Percentiles rank a stretch among this genome's conserved stretches.
Conservation (phyloP, 2,888 invertebrate genomes). For the Megalurothrips usitatus region DNA sequence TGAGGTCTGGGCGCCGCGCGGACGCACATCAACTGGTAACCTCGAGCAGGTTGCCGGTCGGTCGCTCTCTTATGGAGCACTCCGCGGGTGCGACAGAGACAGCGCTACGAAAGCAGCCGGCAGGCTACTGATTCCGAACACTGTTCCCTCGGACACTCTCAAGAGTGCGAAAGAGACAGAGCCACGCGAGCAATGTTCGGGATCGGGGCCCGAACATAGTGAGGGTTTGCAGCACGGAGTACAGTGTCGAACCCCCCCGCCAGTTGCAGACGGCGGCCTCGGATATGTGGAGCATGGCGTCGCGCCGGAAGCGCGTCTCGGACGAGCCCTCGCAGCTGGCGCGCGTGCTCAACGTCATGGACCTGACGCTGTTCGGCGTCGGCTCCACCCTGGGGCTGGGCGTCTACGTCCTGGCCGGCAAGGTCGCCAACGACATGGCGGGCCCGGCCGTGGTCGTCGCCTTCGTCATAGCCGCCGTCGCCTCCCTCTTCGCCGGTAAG, state of each 20-base stretch:
- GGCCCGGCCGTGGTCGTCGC: constrained; percentile 90
- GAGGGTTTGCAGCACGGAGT: no score
- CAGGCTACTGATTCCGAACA: no score
- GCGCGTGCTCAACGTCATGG: constrained; percentile 72
- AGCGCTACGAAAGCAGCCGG: no score
- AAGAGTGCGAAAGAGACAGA: no score
- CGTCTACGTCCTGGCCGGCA: constrained; percentile 89
- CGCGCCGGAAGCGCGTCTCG: constrained; percentile 31
- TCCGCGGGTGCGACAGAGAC: no score
- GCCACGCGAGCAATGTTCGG: no score
- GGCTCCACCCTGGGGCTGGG: constrained; percentile 89
- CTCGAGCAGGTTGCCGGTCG: no score
- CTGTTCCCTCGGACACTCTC: no score
- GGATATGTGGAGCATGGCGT: not conserved
- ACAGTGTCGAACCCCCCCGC: not conserved
- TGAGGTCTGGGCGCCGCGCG: no score
- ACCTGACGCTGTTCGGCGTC: constrained; percentile 81
- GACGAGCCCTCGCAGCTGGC: constrained; percentile 48
- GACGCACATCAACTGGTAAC: no score
- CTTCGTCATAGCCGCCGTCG: constrained; percentile 86
- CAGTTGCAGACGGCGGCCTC: not conserved
- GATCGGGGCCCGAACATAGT: no score
- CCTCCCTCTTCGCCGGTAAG: constrained; percentile 85
- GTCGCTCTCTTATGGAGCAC: no score
- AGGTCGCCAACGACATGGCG: constrained; percentile 78